A percentile compares a stretch with the other conserved stretches of the same genome.
Conservation (phyloP, 2,113 vertebrate genomes). For the Trichomycterus rosablanca region DNA sequence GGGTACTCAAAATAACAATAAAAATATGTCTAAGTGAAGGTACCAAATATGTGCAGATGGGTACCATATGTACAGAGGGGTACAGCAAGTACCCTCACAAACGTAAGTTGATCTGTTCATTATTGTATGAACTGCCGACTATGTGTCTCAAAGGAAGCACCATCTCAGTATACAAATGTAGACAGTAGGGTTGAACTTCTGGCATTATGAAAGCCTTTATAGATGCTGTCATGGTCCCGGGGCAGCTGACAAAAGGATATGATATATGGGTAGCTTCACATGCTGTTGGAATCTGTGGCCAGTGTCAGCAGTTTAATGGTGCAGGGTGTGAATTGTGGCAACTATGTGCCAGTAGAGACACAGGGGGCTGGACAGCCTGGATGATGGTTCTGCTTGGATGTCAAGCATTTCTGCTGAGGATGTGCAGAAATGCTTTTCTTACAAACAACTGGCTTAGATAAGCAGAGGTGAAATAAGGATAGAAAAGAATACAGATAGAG, state of each 20-base stretch:
- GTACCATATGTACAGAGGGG: too few species aligned
- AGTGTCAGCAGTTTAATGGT: constrained; percentile 20
- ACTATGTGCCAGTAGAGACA: constrained; percentile 35
- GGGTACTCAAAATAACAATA: too few species aligned
- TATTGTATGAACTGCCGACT: background rate
- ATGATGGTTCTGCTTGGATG: constrained; percentile 36
- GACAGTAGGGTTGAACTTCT: too few species aligned
- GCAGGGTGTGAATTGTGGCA: constrained; percentile 55
- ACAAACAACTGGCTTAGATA: constrained; percentile 47
- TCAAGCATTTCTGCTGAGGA: constrained; percentile 47
- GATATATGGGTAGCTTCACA: constrained; percentile 17
- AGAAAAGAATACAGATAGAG: too few species aligned
- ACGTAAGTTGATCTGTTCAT: too few species aligned
- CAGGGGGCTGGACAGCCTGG: constrained; percentile 16
- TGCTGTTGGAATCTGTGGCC: constrained; percentile 30
- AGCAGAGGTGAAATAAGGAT: background rate
- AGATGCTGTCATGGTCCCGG: constrained; percentile 9
- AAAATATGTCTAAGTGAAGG: too few species aligned
- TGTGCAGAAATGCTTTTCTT: constrained; percentile 56
- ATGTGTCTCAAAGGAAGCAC: too few species aligned
- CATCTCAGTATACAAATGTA: too few species aligned
- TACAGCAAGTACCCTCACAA: too few species aligned
- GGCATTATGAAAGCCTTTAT: background rate
- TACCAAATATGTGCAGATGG: too few species aligned
- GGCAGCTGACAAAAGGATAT: constrained; percentile 12